Percentiles rank a stretch among this genome's conserved stretches.
Conservation (phyloP, 2,797 vertebrate genomes). For the Phrynocephalus guinanensis region DNA sequence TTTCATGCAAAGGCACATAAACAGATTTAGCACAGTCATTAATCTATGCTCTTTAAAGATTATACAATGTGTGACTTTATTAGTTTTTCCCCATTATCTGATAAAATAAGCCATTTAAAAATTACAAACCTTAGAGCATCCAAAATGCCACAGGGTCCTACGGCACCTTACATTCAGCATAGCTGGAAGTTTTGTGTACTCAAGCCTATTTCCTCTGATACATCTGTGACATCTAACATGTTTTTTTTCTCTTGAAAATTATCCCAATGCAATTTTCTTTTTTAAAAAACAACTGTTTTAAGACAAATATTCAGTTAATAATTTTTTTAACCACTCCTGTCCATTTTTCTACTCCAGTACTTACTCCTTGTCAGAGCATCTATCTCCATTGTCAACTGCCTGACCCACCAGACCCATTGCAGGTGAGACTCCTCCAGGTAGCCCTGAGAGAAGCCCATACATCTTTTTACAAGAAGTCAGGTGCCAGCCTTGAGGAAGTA, state of each 20-base stretch:
- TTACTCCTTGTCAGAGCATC: not conserved
- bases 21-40: not conserved
- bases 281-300: too few species aligned
- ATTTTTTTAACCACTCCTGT: not conserved
- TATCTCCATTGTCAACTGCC: too few species aligned
- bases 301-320: not conserved
- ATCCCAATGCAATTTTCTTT: not conserved
- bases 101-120: not conserved
- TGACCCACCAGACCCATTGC: too few species aligned
- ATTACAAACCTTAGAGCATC: not conserved
- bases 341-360: not conserved
- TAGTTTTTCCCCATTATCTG: not conserved
- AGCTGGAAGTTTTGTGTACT: not conserved
- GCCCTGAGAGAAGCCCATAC: too few species aligned
- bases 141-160: not conserved
- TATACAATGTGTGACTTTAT: not conserved
- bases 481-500: too few species aligned
- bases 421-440: too few species aligned
- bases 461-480: too few species aligned
- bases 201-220: not conserved
- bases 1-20: constrained; percentile 11
- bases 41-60: constrained; percentile 1
- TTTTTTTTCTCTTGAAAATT: not conserved
- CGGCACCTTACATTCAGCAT: not conserved
- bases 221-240: not conserved